Evolutionary conservation across 2,113 vertebrate genomes (phyloP).

Genomic region (Sylvia atricapilla): DNA sequence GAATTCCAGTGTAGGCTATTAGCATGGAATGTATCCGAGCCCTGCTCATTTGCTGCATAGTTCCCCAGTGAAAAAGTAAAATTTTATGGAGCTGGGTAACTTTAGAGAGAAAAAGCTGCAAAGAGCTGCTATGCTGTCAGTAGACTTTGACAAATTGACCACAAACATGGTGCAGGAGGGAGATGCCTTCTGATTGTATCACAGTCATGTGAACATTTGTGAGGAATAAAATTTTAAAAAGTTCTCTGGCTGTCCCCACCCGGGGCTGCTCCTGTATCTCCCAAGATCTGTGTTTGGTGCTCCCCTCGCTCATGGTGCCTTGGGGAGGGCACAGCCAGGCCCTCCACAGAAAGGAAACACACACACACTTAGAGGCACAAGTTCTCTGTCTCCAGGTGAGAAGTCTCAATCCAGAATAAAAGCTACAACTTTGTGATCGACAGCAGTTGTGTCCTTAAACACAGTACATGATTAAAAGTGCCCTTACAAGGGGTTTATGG

Average conservation of each 20-base stretch:
- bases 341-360: fast-evolving
- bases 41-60: not conserved
- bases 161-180: too few species aligned
- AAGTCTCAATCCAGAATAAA: not conserved
- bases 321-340: not conserved
- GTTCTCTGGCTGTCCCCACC: not conserved
- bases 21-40: not conserved
- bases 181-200: not conserved
- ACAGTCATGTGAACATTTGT: not conserved
- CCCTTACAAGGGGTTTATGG: not conserved
- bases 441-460: not conserved
- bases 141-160: not conserved
- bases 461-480: not conserved
- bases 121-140: not conserved
- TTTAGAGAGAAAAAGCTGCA: not conserved
- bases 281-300: not conserved
- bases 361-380: fast-evolving
- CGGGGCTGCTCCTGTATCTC: not conserved
- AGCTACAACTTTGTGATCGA: not conserved
- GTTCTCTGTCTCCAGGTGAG: not conserved
- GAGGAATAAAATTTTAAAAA: not conserved
- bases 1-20: not conserved
- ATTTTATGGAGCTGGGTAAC: not conserved
- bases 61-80: not conserved
- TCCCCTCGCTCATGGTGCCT: not conserved